Percentiles rank a stretch among this genome's conserved stretches.
phyloP scores from a whole-genome alignment of 1,140 invertebrate genomes.

The Tetramorium parvispinum region DNA sequence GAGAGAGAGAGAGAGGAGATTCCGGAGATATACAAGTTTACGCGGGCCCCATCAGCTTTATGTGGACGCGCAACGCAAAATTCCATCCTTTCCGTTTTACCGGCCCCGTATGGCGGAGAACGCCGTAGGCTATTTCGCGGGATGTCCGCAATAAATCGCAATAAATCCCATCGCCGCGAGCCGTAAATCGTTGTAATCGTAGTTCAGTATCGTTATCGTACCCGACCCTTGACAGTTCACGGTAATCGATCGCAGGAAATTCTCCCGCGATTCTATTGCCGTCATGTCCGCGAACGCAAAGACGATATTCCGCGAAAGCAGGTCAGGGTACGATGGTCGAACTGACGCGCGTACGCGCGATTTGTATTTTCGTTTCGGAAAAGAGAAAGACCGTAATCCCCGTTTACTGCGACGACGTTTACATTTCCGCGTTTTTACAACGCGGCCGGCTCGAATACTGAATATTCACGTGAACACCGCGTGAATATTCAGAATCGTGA shows the following conservation, averaged over 20 bases:
- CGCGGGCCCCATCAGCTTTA: background rate
- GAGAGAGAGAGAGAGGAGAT: background rate
- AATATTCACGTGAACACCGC: constrained; percentile 27
- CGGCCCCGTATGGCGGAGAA: background rate
- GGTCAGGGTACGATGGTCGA: constrained; percentile 19
- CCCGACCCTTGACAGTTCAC: background rate
- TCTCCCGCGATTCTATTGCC: background rate
- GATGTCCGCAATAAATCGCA: constrained; percentile 42
- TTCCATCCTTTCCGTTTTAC: background rate
- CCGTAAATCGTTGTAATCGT: constrained; percentile 53
- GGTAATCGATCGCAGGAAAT: constrained; percentile 32
- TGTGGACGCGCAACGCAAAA: background rate
- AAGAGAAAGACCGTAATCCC: constrained; percentile 20
- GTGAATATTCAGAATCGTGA: constrained; percentile 31
- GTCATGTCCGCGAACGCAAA: background rate
- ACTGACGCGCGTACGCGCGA: constrained; percentile 2
- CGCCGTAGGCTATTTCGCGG: background rate
- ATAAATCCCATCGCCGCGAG: constrained; percentile 25
- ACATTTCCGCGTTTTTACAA: constrained; percentile 50
- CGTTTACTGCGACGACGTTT: constrained; percentile 48
- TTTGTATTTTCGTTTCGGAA: constrained; percentile 35
- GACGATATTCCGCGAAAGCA: constrained; percentile 39
- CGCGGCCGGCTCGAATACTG: background rate
- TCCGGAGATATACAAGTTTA: background rate
- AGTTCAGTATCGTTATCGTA: constrained; percentile 30